Evolutionary conservation across 2,797 vertebrate genomes (phyloP), one percentile per base, ranked within the genome.

Genomic region (Sebastes cheni): DNA sequence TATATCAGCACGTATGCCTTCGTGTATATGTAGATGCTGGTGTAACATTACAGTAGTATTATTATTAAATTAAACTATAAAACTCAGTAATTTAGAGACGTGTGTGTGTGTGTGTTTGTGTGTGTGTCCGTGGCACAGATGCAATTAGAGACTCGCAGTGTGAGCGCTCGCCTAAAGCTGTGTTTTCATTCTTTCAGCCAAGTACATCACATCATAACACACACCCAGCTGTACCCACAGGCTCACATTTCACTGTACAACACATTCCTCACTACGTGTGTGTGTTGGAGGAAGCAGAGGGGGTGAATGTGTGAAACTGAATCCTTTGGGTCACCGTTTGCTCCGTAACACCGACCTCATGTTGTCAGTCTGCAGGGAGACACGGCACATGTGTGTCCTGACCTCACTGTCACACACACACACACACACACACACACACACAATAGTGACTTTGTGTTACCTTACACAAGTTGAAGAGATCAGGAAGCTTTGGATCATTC

Each of bases 61-160:
- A 46, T 46, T 50, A 50, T 50, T 50, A 20, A 18, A 50, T 50
- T 50, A 50, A 18, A 50, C 3, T 20, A 0, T 50, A 20, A 50
- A 60, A 20, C 27, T 60, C 27, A 59, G 18, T 54, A 54, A 54
- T 54, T 54, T 54, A 54, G 50, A 54, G 20, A 54, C 78, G 65
- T 73, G 80, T 73, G 77, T 91, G 92, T 96, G 36, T 34, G 81
- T 22, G 77, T n/a, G 75, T 91, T 91, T 96, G 39, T 42, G 56
- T 65, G 77, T 77, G 59, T 75, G 75, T 75, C 75, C 90, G 91
- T 96, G 39, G n/a, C 59, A 61, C 59, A 32, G 59, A 61, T 61
- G 59, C 29, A 61, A 61, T 61, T 32, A 59, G 30, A 60, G 20
- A 62, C 60, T 22, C 60, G 6, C 20, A 34, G 23, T 68, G 39